Percentiles rank a stretch among this genome's conserved stretches.
These are phyloP conservation scores for Heliconius hortense DNA, from an alignment of 2,888 invertebrate species.

Conservation along the genomic window DNA sequence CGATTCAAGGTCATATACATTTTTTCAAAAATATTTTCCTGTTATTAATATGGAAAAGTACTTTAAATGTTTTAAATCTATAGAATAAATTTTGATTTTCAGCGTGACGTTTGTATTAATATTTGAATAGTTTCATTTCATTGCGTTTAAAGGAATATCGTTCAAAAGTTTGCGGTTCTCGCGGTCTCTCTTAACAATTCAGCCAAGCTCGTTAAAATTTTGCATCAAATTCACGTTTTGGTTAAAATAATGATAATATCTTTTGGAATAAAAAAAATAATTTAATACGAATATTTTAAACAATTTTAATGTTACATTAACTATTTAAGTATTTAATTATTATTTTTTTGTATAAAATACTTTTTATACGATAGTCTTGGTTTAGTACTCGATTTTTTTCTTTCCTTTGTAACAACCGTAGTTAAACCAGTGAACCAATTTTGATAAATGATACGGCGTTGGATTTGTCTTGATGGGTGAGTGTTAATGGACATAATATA, in stretches of 20 bases:
- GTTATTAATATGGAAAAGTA: not conserved
- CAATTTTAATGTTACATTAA: not conserved
- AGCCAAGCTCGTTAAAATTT: slow-evolving; percentile 24
- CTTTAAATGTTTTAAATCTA: not conserved
- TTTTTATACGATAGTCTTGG: no score
- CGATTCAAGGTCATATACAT: not conserved
- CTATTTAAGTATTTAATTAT: not conserved
- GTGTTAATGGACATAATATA: no score
- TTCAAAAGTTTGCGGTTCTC: slow-evolving; percentile 28
- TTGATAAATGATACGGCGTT: no score
- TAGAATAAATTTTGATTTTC: not conserved
- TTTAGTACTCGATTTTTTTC: no score
- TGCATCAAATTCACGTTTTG: slow-evolving; percentile 9
- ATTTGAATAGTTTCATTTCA: slow-evolving; percentile 22
- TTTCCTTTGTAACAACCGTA: no score
- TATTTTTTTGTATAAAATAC: no score
- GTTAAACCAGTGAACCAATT: no score
- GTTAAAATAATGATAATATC: slow-evolving; percentile 19
- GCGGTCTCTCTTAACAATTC: slow-evolving; percentile 29
- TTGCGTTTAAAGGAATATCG: slow-evolving; percentile 23
- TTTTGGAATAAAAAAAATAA: not conserved
- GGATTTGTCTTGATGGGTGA: no score
- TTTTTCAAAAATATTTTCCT: not conserved
- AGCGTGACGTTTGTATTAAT: not conserved
- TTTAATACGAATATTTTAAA: not conserved